Percentiles rank a stretch among this genome's conserved stretches.
phyloP scores from a whole-genome alignment of 2,113 vertebrate genomes.

The Campylomormyrus tamandua region DNA sequence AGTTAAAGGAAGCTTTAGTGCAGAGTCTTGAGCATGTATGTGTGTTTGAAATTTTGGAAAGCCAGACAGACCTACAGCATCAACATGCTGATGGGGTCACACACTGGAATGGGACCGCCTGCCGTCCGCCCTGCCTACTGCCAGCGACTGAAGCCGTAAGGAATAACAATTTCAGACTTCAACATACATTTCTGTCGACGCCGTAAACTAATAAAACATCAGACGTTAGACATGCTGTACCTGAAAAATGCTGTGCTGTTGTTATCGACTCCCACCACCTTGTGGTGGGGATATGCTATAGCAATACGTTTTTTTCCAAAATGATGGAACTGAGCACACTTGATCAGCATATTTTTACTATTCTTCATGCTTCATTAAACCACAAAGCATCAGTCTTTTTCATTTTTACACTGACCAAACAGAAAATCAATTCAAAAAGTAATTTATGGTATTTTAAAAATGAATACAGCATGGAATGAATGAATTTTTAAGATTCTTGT shows the following conservation, averaged over 20 bases:
- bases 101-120: not conserved
- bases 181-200: not conserved
- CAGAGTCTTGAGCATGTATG: not conserved
- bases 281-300: constrained; percentile 58
- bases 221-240: not conserved
- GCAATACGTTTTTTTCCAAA: constrained; percentile 31
- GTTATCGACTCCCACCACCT: constrained; percentile 57
- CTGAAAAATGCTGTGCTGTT: not conserved
- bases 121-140: not conserved
- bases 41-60: not conserved
- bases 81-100: not conserved
- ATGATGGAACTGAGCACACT: not conserved
- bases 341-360: not conserved
- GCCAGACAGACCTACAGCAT: not conserved
- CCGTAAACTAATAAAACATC: not conserved
- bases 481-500: not conserved
- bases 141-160: not conserved
- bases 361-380: not conserved
- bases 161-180: not conserved
- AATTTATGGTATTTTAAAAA: not conserved
- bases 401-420: not conserved
- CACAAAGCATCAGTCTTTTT: not conserved
- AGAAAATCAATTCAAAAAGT: not conserved
- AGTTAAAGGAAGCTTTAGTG: not conserved
- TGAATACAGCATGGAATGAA: too few species aligned